Evolutionary conservation across 1,140 invertebrate genomes (phyloP).

Genomic region (Oryctes rhinoceros): DNA sequence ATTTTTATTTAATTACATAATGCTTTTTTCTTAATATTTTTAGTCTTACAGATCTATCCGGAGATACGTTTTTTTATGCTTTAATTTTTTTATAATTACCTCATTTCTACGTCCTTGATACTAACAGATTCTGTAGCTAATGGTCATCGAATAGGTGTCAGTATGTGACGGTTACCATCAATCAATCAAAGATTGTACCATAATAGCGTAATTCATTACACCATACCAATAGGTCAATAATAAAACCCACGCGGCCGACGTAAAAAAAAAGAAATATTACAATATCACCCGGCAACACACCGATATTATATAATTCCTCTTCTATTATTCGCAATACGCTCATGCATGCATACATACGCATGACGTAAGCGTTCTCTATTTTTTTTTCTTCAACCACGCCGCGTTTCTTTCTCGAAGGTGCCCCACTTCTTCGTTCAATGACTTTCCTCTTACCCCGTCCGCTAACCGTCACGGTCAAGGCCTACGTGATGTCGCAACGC

Average conservation of each 20-base stretch:
- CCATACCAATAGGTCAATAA: neutral
- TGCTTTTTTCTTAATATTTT: too few species aligned
- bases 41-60: too few species aligned
- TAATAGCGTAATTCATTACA: neutral
- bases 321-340: neutral
- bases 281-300: neutral
- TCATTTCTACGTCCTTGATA: too few species aligned
- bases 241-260: neutral
- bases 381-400: neutral
- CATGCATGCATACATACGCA: neutral
- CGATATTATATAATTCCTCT: neutral
- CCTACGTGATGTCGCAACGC: slow-evolving; percentile 45
- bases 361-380: neutral
- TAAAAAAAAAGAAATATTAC: neutral
- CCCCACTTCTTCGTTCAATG: slow-evolving; percentile 42
- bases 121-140: too few species aligned
- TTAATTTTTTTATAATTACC: too few species aligned
- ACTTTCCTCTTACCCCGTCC: slow-evolving; percentile 37
- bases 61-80: too few species aligned
- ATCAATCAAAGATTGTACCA: neutral
- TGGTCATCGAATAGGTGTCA: too few species aligned
- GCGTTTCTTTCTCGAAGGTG: slow-evolving; percentile 37
- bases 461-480: slow-evolving; percentile 43
- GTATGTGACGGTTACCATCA: neutral
- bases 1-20: too few species aligned